Percentiles rank a stretch among this genome's conserved stretches.
phyloP scores from a whole-genome alignment of 2,797 vertebrate species.

The Pogonophryne albipinna region DNA sequence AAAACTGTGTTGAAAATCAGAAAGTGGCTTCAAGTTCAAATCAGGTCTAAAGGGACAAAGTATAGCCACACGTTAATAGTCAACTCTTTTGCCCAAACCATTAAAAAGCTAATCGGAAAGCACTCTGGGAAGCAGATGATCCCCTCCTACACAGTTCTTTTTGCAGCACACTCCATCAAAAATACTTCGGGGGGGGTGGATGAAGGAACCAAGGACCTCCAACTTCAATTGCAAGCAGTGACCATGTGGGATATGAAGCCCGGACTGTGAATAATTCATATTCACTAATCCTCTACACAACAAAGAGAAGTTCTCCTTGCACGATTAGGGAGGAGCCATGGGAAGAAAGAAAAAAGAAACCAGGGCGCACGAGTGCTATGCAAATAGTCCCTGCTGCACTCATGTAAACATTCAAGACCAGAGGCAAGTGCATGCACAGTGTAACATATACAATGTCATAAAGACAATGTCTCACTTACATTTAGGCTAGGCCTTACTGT shows the following conservation, averaged over 20 bases:
- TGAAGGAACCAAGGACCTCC: conserved; percentile 58
- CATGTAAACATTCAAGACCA: conserved; percentile 54
- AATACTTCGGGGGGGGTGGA: conserved; percentile 45
- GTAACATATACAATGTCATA: conserved; percentile 51
- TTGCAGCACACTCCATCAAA: conserved; percentile 45
- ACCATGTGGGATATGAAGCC: conserved; percentile 66
- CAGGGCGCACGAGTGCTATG: conserved; percentile 20
- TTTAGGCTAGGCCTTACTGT: conserved; percentile 53
- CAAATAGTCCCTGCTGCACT: conserved; percentile 28
- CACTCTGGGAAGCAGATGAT: conserved; percentile 58
- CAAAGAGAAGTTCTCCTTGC: conserved; percentile 54
- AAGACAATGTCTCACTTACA: conserved; percentile 51
- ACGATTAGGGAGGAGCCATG: conserved; percentile 35
- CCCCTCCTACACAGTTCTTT: conserved; percentile 64
- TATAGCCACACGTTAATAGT: conserved; percentile 28
- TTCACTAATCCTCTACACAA: conserved; percentile 58
- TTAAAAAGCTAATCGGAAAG: conserved; percentile 55
- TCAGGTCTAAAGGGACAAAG: conserved; percentile 21
- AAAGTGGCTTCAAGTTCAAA: conserved; percentile 27
- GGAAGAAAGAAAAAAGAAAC: conserved; percentile 25
- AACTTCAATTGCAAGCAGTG: conserved; percentile 66
- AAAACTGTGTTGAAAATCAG: conserved; percentile 7
- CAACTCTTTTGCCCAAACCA: conserved; percentile 44
- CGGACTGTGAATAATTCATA: conserved; percentile 72
- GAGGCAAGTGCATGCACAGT: conserved; percentile 50